Evolutionary conservation across 2,888 invertebrate genomes (phyloP), one percentile per base, ranked within the genome.

Genomic region (Morpho achilles): DNA sequence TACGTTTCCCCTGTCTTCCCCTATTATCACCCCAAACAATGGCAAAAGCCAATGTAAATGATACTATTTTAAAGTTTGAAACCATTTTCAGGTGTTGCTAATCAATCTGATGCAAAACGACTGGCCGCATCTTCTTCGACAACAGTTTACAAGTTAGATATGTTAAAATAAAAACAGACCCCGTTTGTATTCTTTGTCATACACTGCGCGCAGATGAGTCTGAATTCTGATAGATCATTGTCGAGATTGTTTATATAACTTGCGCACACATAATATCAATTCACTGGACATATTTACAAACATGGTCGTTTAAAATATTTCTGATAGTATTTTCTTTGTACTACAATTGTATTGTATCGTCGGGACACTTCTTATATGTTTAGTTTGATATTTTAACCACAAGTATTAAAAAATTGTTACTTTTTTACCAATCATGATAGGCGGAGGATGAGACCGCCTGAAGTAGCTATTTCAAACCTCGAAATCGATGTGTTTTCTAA

Each of bases 31-130:
- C 70, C 4, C 69, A 70, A 53, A 72, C 68, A 39, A 72, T 62
- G 7, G 71, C 68, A 3, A 82, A 49, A 10, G 67, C 60, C 42
- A 77, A 51, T 32, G 79, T 54, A 42, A 67, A 60, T 9, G 76
- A 55, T 10, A 78, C 51, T 22, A 79, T 41, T 6, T 67, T 62
- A 44, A 69, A 58, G 42, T 67, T 70, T 40, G 65, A 64, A 59
- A 74, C 66, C 85, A 87, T 87, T 63, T 69, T 73, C 73, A 73
- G 69, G 68, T 78, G 77, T 70, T 68, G 63, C 55, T 71, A 63
- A 68, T 63, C 44, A 64, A 72, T 71, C 66, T 44, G 69, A 62
- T 68, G 61, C 53, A 60, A 67, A 61, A 60, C 69, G 69, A 84
- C 80, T 85, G 81, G 53, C 63, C 56, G 57, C 61, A 60, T 63